Evolutionary conservation across 1,140 invertebrate genomes (phyloP), one percentile per base, ranked within the genome.

Genomic region (Cataglyphis hispanica): DNA sequence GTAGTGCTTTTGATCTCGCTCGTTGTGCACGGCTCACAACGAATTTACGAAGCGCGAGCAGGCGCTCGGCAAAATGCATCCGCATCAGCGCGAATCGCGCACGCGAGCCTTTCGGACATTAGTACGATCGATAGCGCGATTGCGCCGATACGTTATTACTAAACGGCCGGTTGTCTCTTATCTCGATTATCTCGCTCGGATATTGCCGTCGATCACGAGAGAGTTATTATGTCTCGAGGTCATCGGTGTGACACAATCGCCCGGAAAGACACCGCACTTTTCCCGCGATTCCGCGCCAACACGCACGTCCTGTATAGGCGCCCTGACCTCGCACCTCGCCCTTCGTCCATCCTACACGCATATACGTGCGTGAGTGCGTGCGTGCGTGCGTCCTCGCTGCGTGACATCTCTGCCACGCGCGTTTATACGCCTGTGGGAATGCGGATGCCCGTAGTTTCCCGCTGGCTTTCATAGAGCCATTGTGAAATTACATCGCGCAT

Each of bases 401-500:
- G 81, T 85, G 87, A 89, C 87, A 89, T 89, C 83, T 86, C 87
- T 76, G 83, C 72, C 86, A 89, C 85, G 86, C 87, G 83, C 87
- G 69, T 89, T 89, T 89, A 89, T 77, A 78, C 64, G 77, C 85
- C 86, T 89, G 88, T 87, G 86, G 88, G 81, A 90, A 90, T 90
- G 86, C 84, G 86, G 86, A 89, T 85, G 86, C 87, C 78, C 88
- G 86, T 83, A 86, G 86, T 90, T 90, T 87, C 70, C 88, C 88
- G 88, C 89, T 90, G 89, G 85, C 89, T 87, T 89, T 87, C 83
- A 80, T 86, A 89, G 87, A 90, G 89, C 86, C 86, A 76, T 89
- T 80, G 84, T 80, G 81, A 89, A 90, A 90, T 90, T 89, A 84
- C 64, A 69, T 74, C 70, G 84, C 75, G 80, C 70, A 60, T 86